phyloP scores from a whole-genome alignment of 2,797 vertebrate species.

The Xerus rutilus region DNA sequence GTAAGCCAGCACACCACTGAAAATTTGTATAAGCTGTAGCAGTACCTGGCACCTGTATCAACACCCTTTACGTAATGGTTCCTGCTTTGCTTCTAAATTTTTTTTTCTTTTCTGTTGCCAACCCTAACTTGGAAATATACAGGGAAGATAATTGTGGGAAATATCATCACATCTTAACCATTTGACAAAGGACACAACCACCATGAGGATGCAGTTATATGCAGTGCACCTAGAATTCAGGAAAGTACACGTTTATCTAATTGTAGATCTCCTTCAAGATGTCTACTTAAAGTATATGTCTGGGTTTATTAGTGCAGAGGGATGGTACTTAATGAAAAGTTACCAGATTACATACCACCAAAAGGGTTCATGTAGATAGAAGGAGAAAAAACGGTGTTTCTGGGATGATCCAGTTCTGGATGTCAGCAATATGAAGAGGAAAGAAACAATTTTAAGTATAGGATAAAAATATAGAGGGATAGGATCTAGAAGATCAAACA shows the following conservation, averaged over 20 bases:
- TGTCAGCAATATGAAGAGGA: neutral
- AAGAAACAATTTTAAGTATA: neutral
- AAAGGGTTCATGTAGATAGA: neutral
- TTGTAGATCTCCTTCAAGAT: no score
- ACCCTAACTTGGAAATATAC: neutral
- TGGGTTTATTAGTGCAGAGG: neutral
- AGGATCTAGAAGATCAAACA: neutral
- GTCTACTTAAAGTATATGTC: neutral
- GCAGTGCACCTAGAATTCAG: neutral
- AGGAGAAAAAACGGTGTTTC: neutral
- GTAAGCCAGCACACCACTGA: neutral
- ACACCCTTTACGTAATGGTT: no score
- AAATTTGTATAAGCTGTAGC: neutral
- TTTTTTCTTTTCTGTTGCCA: neutral
- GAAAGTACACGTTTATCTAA: neutral
- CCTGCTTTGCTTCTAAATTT: neutral
- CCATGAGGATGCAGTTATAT: rapidly evolving
- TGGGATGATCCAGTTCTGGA: neutral
- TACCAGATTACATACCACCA: neutral
- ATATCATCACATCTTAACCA: neutral
- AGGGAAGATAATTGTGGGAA: neutral
- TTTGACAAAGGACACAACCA: neutral
- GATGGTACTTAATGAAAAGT: neutral
- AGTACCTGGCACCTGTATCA: no score
- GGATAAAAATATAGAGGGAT: neutral